Evolutionary conservation across 2,888 invertebrate species (phyloP), one percentile per base, ranked within the genome.

Genomic region (Scelioninae gen. 2): DNA sequence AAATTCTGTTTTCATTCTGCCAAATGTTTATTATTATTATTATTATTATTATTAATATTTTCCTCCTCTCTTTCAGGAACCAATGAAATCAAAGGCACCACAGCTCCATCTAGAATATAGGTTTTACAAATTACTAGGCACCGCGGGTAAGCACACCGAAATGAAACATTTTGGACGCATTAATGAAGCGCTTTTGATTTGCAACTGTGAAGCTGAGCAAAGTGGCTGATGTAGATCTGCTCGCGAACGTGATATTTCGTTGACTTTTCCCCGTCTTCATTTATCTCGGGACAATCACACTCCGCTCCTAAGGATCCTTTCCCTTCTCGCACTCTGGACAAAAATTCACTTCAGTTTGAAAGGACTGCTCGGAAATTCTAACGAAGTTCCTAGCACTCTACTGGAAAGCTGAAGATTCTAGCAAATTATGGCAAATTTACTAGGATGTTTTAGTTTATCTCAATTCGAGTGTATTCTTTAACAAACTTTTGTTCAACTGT

Each of bases 41-140:
- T n/a, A n/a, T n/a, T n/a, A n/a, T n/a, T n/a, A n/a, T n/a, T n/a
- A n/a, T n/a, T n/a, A 25, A 25, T 25, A 25, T 25, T 4, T 25
- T 25, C 3, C 25, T 25, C 6, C 6, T 25, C 33, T 19, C 6
- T 85, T 85, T 33, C 81, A 91, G 91, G 99, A 99, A 92, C 97
- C 97, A 84, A 98, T 99, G 97, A 99, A 98, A 90, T 97, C 98
- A 83, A 97, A 98, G 91, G 98, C 99, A 86, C 99, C 99, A 77
- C 99, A 99, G 90, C 91, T 99, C 86, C 99, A 99, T 89, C 92
- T 99, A 91, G 99, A 99, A 90, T 99, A 99, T 92, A 93, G 98
- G 91, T 99, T 98, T 93, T 99, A 99, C 91, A 98, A 98, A 91
- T 92, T 98, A 90, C 92, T 99, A 90, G 98, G 98, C 89, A 93